Conservation (phyloP, 2,797 vertebrate genomes). For the Gadopsis bispinosus region DNA sequence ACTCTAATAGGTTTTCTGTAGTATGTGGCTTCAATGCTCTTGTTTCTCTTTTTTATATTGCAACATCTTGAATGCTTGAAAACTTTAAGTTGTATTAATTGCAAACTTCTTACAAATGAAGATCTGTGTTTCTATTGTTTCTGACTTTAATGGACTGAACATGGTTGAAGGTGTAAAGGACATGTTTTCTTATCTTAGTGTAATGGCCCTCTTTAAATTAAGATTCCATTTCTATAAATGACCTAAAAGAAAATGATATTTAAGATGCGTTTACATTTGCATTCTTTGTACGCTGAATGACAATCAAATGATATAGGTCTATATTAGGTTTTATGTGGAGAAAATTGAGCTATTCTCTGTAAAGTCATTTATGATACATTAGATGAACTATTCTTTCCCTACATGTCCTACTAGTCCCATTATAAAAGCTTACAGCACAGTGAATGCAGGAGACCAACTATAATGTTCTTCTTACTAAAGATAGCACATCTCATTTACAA, state of each 20-base stretch:
- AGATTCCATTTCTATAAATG: not conserved
- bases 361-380: constrained; percentile 15
- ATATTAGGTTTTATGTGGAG: constrained; percentile 1
- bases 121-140: constrained; percentile 3
- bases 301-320: constrained; percentile 12
- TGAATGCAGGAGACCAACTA: constrained; percentile 12
- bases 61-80: constrained; percentile 3
- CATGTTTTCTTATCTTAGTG: not conserved
- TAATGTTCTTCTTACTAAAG: constrained; percentile 28
- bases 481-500: constrained; percentile 51
- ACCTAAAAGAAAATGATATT: constrained; percentile 2
- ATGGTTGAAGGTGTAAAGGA: not conserved
- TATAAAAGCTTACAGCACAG: constrained; percentile 23
- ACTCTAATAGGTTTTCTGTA: too few relatives aligned
- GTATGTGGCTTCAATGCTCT: constrained; percentile 7
- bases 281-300: constrained; percentile 9
- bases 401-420: constrained; percentile 2
- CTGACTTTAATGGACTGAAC: not conserved
- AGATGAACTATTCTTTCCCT: not conserved
- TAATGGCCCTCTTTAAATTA: constrained; percentile 2
- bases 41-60: constrained; percentile 3
- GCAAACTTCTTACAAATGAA: not conserved
- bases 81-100: not conserved
- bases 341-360: constrained; percentile 10
- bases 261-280: constrained; percentile 22